Percentiles rank a stretch among this genome's conserved stretches.
phyloP scores from a whole-genome alignment of 1,140 invertebrate genomes.

The Caenorhabditis elegans region DNA sequence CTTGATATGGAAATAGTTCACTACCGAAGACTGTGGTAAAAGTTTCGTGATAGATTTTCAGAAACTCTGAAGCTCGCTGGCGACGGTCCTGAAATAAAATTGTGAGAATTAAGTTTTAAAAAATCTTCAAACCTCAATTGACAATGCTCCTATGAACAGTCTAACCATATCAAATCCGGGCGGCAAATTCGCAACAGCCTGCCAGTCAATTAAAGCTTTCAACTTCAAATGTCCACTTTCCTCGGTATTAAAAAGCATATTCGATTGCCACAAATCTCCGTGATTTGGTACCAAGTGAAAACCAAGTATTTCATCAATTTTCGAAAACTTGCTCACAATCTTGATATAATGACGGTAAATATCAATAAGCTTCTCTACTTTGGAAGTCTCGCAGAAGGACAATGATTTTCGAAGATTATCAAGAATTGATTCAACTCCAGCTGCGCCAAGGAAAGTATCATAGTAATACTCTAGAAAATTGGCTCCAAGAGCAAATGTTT shows the following conservation, averaged over 20 bases:
- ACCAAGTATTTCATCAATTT: neutral
- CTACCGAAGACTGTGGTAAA: neutral
- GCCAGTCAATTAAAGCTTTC: neutral
- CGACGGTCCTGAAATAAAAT: neutral
- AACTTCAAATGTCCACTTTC: neutral
- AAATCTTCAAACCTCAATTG: neutral
- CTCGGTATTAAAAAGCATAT: neutral
- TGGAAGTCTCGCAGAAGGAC: neutral
- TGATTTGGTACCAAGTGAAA: neutral
- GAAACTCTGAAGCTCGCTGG: neutral
- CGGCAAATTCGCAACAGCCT: neutral
- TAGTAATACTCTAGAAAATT: neutral
- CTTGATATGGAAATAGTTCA: neutral
- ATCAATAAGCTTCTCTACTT: neutral
- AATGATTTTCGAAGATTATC: neutral
- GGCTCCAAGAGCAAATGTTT: neutral
- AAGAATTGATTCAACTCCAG: neutral
- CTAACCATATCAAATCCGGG: neutral
- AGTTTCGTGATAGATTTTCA: neutral
- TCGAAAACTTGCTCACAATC: neutral
- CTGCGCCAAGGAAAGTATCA: neutral
- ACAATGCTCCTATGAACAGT: neutral
- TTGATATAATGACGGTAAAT: neutral
- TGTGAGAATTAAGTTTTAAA: too few relatives aligned
- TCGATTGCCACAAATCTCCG: neutral